Evolutionary conservation across 2,113 vertebrate genomes (phyloP).

Genomic region (Pavo muticus): DNA sequence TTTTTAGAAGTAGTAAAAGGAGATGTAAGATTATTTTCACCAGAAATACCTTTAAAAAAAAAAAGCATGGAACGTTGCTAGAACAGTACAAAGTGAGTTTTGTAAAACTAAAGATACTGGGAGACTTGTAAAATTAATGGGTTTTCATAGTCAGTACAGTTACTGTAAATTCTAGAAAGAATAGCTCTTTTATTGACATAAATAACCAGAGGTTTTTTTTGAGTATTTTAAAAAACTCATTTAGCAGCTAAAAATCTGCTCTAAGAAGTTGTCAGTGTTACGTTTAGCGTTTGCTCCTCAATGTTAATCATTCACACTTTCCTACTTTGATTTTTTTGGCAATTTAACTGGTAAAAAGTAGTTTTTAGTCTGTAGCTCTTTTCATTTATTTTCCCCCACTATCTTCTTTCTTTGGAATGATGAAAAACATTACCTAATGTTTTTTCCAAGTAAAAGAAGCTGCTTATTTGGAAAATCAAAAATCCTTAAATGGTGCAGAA

Average conservation of each 20-base stretch:
- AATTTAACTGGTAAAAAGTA: background rate
- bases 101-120: background rate
- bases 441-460: background rate
- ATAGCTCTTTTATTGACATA: background rate
- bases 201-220: background rate
- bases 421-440: background rate
- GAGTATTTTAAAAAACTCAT: background rate
- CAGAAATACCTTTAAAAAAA: background rate
- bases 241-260: background rate
- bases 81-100: background rate
- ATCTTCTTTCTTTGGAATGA: background rate
- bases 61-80: background rate
- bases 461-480: background rate
- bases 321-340: background rate
- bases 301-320: background rate
- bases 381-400: background rate
- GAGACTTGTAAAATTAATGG: background rate
- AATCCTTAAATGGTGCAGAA: background rate
- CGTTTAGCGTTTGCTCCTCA: background rate
- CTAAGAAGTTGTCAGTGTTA: background rate
- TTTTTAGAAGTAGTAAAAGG: background rate
- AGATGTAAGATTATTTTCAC: background rate
- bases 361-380: background rate
- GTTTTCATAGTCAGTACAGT: background rate
- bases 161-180: background rate